These are phyloP conservation scores for Dendrocincla tyrannina DNA, from an alignment of 2,797 vertebrate species.

Conservation along the genomic window DNA sequence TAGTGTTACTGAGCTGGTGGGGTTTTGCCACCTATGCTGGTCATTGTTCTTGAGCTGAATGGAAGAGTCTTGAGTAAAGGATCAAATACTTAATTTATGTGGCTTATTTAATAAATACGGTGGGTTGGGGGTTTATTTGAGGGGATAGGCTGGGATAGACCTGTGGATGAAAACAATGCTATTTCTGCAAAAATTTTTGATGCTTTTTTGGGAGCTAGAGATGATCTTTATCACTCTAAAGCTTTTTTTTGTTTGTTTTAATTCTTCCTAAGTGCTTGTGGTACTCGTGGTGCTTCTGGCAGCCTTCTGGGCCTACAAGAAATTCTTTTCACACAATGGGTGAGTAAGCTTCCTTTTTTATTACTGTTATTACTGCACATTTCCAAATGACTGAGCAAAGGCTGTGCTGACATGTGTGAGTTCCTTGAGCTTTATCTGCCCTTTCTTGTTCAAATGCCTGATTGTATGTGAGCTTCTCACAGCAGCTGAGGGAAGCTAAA, in stretches of 20 bases:
- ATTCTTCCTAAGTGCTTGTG: background rate
- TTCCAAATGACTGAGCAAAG: background rate
- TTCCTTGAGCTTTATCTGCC: background rate
- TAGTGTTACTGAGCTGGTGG: background rate
- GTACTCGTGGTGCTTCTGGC: background rate
- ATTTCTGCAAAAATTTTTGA: background rate
- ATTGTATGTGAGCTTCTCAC: background rate
- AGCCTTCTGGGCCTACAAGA: slow-evolving; percentile 35
- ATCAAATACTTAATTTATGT: background rate
- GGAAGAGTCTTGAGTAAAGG: background rate
- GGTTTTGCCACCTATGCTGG: background rate
- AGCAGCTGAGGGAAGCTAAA: slow-evolving; percentile 12
- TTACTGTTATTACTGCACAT: background rate
- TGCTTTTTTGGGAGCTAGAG: background rate
- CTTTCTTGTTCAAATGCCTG: background rate
- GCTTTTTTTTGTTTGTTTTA: background rate
- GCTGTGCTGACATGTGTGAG: background rate
- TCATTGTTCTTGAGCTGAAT: background rate
- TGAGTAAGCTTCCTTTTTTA: background rate
- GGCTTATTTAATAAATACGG: background rate
- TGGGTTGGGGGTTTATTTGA: accelerated
- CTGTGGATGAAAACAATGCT: background rate
- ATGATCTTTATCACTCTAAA: background rate
- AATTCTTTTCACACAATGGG: slow-evolving; percentile 18
- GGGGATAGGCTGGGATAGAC: accelerated